Conservation (phyloP, 2,888 invertebrate genomes). For the Cactoblastis cactorum region DNA sequence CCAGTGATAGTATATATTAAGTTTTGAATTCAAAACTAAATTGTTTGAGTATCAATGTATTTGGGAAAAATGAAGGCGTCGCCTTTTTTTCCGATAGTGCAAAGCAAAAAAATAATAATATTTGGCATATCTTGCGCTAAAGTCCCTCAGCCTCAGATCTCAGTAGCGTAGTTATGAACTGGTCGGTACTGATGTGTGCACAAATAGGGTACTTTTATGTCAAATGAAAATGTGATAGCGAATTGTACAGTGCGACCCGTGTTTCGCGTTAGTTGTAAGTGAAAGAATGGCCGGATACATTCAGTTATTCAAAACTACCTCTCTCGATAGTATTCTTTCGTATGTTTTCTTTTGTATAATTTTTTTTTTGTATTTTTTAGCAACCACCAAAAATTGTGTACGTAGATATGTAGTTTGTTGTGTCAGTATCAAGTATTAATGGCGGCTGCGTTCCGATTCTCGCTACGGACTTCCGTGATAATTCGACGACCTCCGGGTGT, state of each 20-base stretch:
- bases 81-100: too few species aligned
- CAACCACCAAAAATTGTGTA: constrained; percentile 21
- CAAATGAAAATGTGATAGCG: constrained; percentile 42
- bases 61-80: too few species aligned
- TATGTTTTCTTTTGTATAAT: constrained; percentile 23
- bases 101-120: too few species aligned
- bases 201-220: constrained; percentile 26
- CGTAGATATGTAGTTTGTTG: constrained; percentile 6
- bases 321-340: constrained; percentile 39
- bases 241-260: constrained; percentile 10
- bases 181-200: constrained; percentile 33
- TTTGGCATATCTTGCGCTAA: neutral
- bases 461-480: neutral
- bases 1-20: too few species aligned
- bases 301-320: constrained; percentile 42
- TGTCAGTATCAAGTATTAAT: neutral
- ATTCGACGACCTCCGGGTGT: too few species aligned
- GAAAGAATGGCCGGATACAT: constrained; percentile 36
- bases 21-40: too few species aligned
- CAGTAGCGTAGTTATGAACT: constrained; percentile 59
- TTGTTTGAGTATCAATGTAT: too few species aligned
- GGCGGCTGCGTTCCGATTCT: neutral
- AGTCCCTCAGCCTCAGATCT: constrained; percentile 54
- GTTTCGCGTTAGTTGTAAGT: constrained; percentile 10
- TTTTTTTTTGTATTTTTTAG: constrained; percentile 16